These are phyloP conservation scores for Heliconius hewitsoni DNA, from an alignment of 1,140 invertebrate species.

Conservation along the genomic window DNA sequence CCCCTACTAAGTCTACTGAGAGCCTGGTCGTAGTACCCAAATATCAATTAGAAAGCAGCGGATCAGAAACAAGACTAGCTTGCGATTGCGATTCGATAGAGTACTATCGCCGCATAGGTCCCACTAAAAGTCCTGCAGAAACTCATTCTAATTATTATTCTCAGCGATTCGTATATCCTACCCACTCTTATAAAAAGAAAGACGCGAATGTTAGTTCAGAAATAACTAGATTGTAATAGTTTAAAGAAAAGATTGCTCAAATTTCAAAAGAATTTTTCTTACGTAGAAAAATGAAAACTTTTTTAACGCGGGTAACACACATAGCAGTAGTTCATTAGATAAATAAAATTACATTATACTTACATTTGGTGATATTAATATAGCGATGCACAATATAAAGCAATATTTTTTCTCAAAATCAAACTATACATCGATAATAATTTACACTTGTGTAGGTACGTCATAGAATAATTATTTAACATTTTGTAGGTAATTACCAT, in stretches of 20 bases:
- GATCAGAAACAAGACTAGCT: slow-evolving; percentile 84
- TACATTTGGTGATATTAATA: slow-evolving; percentile 29
- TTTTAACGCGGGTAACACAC: not conserved
- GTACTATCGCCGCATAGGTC: slow-evolving; percentile 74
- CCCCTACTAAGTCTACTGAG: slow-evolving; percentile 89
- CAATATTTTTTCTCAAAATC: slow-evolving; percentile 33
- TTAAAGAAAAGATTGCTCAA: slow-evolving; percentile 44
- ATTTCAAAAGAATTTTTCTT: slow-evolving; percentile 19
- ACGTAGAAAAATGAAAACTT: not conserved
- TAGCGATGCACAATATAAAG: slow-evolving; percentile 29
- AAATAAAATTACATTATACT: slow-evolving; percentile 21
- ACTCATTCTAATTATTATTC: slow-evolving; percentile 80
- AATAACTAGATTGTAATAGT: slow-evolving; percentile 81
- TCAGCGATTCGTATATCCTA: slow-evolving; percentile 74
- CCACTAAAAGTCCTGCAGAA: slow-evolving; percentile 69
- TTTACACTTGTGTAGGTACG: slow-evolving; percentile 21
- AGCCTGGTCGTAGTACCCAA: slow-evolving; percentile 86
- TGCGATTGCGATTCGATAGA: slow-evolving; percentile 85
- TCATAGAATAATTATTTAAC: slow-evolving; percentile 27
- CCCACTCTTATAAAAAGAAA: slow-evolving; percentile 77
- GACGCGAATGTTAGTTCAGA: slow-evolving; percentile 81
- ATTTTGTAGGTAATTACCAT: slow-evolving; percentile 31
- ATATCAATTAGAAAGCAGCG: slow-evolving; percentile 82
- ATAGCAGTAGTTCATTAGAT: slow-evolving; percentile 17
- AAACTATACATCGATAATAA: slow-evolving; percentile 28